Base-by-base conservation (phyloP, 2,113 vertebrate species). In the Hemicordylus capensis region DNA sequence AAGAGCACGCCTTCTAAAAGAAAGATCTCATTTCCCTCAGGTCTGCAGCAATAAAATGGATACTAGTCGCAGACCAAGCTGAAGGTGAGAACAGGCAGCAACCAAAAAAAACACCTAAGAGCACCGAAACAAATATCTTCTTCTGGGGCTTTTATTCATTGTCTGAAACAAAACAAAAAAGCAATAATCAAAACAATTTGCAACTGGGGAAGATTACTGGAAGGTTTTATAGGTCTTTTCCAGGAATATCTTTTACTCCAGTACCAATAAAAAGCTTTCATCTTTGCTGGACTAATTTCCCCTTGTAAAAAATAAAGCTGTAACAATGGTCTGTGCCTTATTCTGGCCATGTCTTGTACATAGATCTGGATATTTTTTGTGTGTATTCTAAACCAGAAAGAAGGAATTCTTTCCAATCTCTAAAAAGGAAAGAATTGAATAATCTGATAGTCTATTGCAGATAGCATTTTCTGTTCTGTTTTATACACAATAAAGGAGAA, bases 131-230 rank as follows among this genome's bases (percentile, higher is more conserved):
- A 74, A 17, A 31, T 6, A 56, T 56, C 83, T 84, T 84, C 64
- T 87, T 48, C 37, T 82, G 46, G 22, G 83, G 15, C 64, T 64
- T 66, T 39, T 80, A 3, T 81, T 34, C 86, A 4, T 83, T 90
- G 58, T 90, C 12, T 88, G 89, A 85, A 92, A 89, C 77, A 7
- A 22, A 3, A 28, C 51, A 70, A 9, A 79, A 80, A 48, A 73
- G 44, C 76, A 80, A 59, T 89, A 89, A 77, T 0, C 0, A 73
- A 89, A n/a, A 85, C 22, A 84, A 31, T 48, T 88, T 76, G 80
- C 87, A 56, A 5, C 80, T 73, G 87, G 56, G 56, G 3, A 15
- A 75, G 9, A 79, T 89, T 90, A 85, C 83, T 87, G 70, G 66
- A 88, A 91, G 84, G 81, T 24, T 9, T 72, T 17, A 66, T 51